Base-by-base conservation (phyloP, 1,140 invertebrate genomes). In the Hestina assimilis region DNA sequence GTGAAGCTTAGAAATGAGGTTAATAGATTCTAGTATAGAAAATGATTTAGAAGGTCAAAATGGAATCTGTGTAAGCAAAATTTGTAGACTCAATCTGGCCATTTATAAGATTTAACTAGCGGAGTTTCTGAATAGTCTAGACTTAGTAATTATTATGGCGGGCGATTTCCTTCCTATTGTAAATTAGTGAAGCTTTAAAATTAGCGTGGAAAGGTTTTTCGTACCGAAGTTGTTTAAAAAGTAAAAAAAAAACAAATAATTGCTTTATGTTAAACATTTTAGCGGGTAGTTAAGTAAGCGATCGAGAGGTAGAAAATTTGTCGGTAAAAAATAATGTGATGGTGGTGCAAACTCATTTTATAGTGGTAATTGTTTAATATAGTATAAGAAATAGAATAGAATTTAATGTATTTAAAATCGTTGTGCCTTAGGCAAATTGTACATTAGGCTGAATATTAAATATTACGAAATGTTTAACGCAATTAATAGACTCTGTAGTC, bases 331-430 rank as follows among this genome's bases (percentile, higher is more conserved):
- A 72, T 69, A 68, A 65, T 79, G 68, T 76, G 47, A 83, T 84
- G 85, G 85, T 88, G 85, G 85, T 88, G 85, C 85, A 88, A 88
- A 83, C 82, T 86, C 76, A 63, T 83, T 77, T 65, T 63, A 68
- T 79, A 79, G 75, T 61, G 61, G 67, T 82, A 76, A 70, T 51
- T 72, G 66, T 68, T 77, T 68, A 77, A 71, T 47, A 15, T 83
- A 83, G 73, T 72, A 69, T 87, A 87, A 87, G 84, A 71, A 23
- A 63, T 75, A 72, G 63, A 69, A 69, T 83, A 83, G 79, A 68
- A 69, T 76, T 76, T 70, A 66, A 64, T 70, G 70, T 78, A 72
- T 63, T 11, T 69, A 58, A 63, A 63, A 69, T 59, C 69, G 63
- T 79, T 72, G 66, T 80, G 80, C 81, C 65, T 82, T 87, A 87